Conservation (phyloP, 2,797 vertebrate genomes). For the Aulostomus chinensis region DNA sequence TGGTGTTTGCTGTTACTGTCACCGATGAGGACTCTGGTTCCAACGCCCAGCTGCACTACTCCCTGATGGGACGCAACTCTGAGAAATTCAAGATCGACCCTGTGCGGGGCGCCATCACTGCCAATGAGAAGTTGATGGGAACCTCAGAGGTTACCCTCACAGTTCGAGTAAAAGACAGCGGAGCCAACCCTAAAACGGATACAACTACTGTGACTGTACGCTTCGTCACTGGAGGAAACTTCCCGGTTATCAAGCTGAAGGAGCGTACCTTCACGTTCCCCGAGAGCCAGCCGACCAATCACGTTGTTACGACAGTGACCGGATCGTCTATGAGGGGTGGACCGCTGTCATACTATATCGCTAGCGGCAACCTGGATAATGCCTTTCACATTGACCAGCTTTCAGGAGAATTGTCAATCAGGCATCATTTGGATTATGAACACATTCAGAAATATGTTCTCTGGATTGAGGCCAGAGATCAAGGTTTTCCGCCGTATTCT, state of each 20-base stretch:
- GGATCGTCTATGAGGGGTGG: constrained; percentile 90
- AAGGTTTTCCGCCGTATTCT: constrained; percentile 95
- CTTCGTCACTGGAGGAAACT: constrained; percentile 89
- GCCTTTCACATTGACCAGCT: constrained; percentile 92
- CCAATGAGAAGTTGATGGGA: constrained; percentile 82
- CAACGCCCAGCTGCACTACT: constrained; percentile 93
- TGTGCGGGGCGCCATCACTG: constrained; percentile 90
- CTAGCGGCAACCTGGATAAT: constrained; percentile 93
- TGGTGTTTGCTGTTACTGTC: constrained; percentile 97
- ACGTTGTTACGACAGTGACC: constrained; percentile 85
- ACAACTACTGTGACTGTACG: constrained; percentile 95
- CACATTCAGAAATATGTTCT: constrained; percentile 90
- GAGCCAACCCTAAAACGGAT: constrained; percentile 87
- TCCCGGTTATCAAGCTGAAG: constrained; percentile 86
- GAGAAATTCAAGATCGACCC: constrained; percentile 96
- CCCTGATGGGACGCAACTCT: constrained; percentile 88
- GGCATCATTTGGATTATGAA: constrained; percentile 89
- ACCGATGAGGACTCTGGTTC: constrained; percentile 91
- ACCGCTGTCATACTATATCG: constrained; percentile 91
- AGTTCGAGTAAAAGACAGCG: constrained; percentile 90
- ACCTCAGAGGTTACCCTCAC: constrained; percentile 92
- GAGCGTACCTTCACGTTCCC: constrained; percentile 89
- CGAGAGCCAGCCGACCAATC: constrained; percentile 89
- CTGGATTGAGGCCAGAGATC: constrained; percentile 96
- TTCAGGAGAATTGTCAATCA: constrained; percentile 90